phyloP scores from a whole-genome alignment of 2,888 invertebrate genomes.

The Drosophila atripex region DNA sequence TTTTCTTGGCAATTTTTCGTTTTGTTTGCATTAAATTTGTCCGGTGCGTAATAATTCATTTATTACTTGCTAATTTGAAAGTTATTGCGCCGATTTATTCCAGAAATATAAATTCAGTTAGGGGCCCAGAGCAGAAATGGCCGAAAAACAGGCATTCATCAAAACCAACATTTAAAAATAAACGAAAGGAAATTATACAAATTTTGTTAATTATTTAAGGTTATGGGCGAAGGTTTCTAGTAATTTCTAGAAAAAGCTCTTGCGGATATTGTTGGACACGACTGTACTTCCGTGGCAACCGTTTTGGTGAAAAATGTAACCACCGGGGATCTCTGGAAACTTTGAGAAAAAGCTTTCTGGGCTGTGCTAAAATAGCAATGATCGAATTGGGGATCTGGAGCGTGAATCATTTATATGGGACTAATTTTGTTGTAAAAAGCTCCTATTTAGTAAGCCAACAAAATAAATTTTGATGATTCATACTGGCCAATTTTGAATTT shows the following conservation, averaged over 20 bases:
- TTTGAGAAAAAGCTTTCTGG: slow-evolving; percentile 1
- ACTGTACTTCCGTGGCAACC: slow-evolving; percentile 48
- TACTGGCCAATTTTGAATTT: background rate
- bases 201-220: slow-evolving; percentile 12
- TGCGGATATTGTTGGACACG: slow-evolving; percentile 7
- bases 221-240: slow-evolving; percentile 11
- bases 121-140: slow-evolving; percentile 30
- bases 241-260: slow-evolving; percentile 13
- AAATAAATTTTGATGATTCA: slow-evolving; percentile 1
- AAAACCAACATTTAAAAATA: slow-evolving; percentile 70
- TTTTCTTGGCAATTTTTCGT: background rate
- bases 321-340: background rate
- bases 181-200: slow-evolving; percentile 42
- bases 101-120: slow-evolving; percentile 18
- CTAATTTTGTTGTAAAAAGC: slow-evolving; percentile 1
- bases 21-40: slow-evolving; percentile 5
- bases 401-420: slow-evolving; percentile 33
- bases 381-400: slow-evolving; percentile 50
- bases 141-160: slow-evolving; percentile 24
- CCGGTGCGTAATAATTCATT: background rate
- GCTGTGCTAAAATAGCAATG: slow-evolving; percentile 43
- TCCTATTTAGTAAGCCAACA: background rate
- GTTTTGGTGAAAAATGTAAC: slow-evolving; percentile 22
- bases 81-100: background rate
- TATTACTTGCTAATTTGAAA: background rate